Evolutionary conservation across 2,113 vertebrate genomes (phyloP).

Genomic region (Pao palembangensis): DNA sequence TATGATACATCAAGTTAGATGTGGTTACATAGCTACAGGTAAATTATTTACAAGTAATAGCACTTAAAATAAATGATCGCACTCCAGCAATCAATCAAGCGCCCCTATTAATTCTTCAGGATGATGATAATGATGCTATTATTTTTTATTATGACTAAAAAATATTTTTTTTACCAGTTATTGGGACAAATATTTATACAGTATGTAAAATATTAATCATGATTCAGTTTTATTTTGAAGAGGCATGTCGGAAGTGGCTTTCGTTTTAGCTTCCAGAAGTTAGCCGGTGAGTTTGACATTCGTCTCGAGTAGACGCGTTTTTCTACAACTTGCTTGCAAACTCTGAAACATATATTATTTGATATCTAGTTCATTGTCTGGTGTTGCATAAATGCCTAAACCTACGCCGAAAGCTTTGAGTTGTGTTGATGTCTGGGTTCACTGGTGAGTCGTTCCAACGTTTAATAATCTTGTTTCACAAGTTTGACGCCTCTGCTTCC

Average conservation of each 20-base stretch:
- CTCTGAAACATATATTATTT: neutral
- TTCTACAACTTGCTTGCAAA: neutral
- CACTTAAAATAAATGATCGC: neutral
- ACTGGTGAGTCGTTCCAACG: constrained; percentile 48
- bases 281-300: neutral
- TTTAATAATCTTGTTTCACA: neutral
- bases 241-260: neutral
- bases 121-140: neutral
- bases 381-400: constrained; percentile 40
- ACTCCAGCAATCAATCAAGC: neutral
- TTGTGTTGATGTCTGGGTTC: constrained; percentile 21
- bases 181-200: too few relatives aligned
- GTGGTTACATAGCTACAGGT: neutral
- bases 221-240: constrained; percentile 38
- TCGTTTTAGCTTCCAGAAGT: neutral
- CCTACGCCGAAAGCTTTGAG: neutral
- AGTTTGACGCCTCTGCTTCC: neutral
- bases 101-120: neutral
- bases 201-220: neutral
- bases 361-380: neutral
- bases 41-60: too few relatives aligned
- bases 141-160: too few relatives aligned
- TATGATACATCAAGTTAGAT: neutral
- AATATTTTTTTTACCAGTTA: too few relatives aligned
- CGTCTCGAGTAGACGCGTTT: constrained; percentile 5